Base-by-base conservation (phyloP, 2,888 invertebrate genomes). In the Pardosa pseudoannulata region DNA sequence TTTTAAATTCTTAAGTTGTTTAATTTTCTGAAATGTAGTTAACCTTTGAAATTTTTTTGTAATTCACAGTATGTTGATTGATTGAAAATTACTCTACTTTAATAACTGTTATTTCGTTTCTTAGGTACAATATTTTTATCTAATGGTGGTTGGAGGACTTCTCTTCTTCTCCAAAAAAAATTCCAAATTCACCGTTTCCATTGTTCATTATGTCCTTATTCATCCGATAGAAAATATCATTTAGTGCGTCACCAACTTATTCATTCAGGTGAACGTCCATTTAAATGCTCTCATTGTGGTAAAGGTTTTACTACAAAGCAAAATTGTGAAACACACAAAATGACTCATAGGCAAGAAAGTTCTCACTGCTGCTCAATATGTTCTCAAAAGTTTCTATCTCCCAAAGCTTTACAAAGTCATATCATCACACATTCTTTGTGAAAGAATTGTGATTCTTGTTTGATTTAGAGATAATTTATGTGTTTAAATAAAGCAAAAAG, bases 231-330 rank as follows among this genome's bases (percentile, higher is more conserved):
- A 41, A 80, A 76, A 50, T 87, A 78, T 36, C 75, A 87, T 32
- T 50, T 87, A 13, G 16, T 76, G 23, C 28, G 80, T 1, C 87
- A 87, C 28, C 75, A 80, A 39, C 76, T 80, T 9, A 79, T 79
- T 67, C 87, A 87, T 50, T 80, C 87, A 11, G 87, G 87, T 7
- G 87, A 87, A 29, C 79, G 80, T 29, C 87, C 87, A 32, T 79
- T 74, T 46, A 80, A 80, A 46, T 87, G 87, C n/a, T 7, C 27
- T 6, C 39, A 62, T 6, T 87, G 87, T 56, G 87, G 87, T 16
- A 87, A 80, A 56, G 87, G 87, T 11, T 87, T 87, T 50, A 80
- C 80, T 1, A 79, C 79, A 1, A 87, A 87, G 65, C 87, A 87
- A 64, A 87, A 87, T 46, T 79, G 78, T 31, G 72, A 87, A 56